Evolutionary conservation across 2,888 invertebrate genomes (phyloP).

Genomic region (Esperia sulphurella): DNA sequence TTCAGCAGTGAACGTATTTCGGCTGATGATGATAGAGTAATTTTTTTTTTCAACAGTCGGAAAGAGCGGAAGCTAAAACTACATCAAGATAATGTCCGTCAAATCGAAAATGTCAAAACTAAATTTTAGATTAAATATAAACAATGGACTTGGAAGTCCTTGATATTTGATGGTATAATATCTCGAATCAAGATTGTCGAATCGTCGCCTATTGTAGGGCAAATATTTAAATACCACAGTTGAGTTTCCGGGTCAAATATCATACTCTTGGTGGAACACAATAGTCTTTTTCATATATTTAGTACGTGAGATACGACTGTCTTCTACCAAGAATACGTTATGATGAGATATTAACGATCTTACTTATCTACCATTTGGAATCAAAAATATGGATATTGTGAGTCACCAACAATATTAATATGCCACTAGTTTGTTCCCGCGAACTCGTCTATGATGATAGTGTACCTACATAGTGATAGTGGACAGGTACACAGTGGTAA

Average conservation of each 20-base stretch:
- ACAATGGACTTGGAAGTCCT: background rate
- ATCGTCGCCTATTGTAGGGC: slow-evolving; percentile 4
- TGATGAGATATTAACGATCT: no score
- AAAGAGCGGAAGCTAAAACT: background rate
- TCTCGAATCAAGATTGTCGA: background rate
- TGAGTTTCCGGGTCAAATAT: slow-evolving; percentile 3
- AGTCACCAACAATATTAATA: no score
- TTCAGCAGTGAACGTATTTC: no score
- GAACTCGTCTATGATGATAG: no score
- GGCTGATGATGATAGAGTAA: no score
- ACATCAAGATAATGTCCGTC: slow-evolving; percentile 7
- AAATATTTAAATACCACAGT: background rate
- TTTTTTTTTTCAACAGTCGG: no score
- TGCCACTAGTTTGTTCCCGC: no score
- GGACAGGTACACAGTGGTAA: no score
- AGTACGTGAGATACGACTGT: background rate
- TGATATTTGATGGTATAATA: slow-evolving; percentile 3
- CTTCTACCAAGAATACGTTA: no score
- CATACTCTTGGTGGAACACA: background rate
- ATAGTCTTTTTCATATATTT: background rate
- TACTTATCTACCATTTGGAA: no score
- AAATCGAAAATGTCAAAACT: slow-evolving; percentile 1
- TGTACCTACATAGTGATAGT: no score
- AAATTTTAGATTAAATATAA: background rate
- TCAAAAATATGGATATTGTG: no score